These are phyloP conservation scores for Corticium candelabrum DNA, from an alignment of 37 sponge, comb jelly and placozoan genomes.

Conservation along the genomic window DNA sequence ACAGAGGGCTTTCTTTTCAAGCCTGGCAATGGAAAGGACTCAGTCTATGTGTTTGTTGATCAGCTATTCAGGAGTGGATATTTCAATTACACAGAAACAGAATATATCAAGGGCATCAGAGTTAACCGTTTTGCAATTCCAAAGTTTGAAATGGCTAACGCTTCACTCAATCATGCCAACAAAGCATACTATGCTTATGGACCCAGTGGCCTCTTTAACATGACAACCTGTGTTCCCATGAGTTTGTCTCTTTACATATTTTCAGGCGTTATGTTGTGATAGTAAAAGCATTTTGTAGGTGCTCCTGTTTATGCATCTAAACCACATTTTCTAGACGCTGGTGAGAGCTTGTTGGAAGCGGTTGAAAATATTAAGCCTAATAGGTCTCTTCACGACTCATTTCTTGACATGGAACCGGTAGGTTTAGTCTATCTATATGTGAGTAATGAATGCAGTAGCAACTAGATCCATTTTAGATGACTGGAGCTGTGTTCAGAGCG, in stretches of 20 bases:
- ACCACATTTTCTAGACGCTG: neutral
- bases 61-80: neutral
- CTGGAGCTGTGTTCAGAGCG: neutral
- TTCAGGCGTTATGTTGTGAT: no score
- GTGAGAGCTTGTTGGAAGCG: neutral
- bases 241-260: no score
- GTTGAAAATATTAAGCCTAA: neutral
- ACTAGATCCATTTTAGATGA: no score
- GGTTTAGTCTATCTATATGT: no score
- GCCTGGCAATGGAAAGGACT: neutral
- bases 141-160: neutral
- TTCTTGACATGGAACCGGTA: neutral
- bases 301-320: neutral
- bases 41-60: constrained; percentile 1
- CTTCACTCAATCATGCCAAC: neutral
- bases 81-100: neutral
- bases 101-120: neutral
- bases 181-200: neutral
- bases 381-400: neutral
- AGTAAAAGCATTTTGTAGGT: no score
- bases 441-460: no score
- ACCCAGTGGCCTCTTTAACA: neutral
- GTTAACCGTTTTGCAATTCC: neutral
- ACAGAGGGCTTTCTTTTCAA: neutral
- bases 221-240: neutral